Evolutionary conservation across 2,113 vertebrate species (phyloP), one percentile per base, ranked within the genome.

Genomic region (Ammodytes marinus): DNA sequence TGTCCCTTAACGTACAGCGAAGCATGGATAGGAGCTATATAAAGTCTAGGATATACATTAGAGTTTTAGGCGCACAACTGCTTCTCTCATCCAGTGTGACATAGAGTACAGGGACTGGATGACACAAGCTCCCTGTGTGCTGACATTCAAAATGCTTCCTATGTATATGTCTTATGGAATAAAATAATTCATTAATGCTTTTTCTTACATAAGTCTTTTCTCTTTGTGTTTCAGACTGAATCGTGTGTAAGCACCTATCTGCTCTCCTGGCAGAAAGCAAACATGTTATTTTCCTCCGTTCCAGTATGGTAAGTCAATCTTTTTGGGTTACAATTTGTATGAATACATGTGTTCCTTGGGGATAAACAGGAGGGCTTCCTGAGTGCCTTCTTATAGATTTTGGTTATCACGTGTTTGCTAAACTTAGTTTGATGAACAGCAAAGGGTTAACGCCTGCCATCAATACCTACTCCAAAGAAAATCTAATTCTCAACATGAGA

Each of bases 171-270:
- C 55, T 49, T 40, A 6, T 86, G n/a, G 27, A 88, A 87, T 73
- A 69, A 83, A 45, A 77, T 8, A 70, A 66, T 40, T 52, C 60
- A 39, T 81, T 58, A 37, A 80, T 60, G 65, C 12, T 6, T 81
- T 67, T 84, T 65, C 74, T 84, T 42, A 88, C 46, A 57, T 57
- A 82, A 50, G 46, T 76, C 68, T 69, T 68, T 55, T 42, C 12
- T 67, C 54, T 86, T 69, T 89, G 46, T 86, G 40, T 91, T 93
- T 79, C 89, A 93, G 92, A 77, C 73, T 84, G 67, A 86, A 79
- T 81, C 80, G 27, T 65, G 78, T 70, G 77, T 65, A 61, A 67
- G 59, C 74, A 68, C 77, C 67, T 66, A 39, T 84, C 80, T 37
- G 19, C 78, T 76, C 54, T 80, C 45, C 79, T 64, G 61, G 55